Evolutionary conservation across 2,113 vertebrate species (phyloP), one percentile per base, ranked within the genome.

Genomic region (Isurus oxyrinchus): DNA sequence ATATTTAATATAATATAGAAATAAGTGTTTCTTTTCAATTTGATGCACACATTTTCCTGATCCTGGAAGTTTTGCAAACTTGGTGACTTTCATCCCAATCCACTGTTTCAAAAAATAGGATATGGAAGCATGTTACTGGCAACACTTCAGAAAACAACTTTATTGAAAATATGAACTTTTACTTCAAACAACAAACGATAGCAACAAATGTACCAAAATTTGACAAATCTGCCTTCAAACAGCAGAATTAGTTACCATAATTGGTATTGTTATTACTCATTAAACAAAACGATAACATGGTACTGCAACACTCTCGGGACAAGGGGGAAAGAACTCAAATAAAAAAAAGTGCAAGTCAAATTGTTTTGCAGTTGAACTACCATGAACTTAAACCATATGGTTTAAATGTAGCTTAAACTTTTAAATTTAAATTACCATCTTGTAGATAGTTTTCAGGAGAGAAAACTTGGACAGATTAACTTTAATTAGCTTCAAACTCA

Each of bases 171-270:
- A 63, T 91, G 11, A 63, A 93, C 35, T n/a, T 61, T 93, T 14
- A 5, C 35, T n/a, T 61, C 57, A n/a, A 57, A 57, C 53, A 55
- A 27, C 23, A 88, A 88, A 88, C 49, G 25, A 31, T 72, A 72
- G 4, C 27, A 31, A 90, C 14, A n/a, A 21, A 93, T 7, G 16
- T n/a, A 61, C 31, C 63, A 7, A 94, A 93, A 93, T 93, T 19
- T 21, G 35, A 40, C 14, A 93, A 63, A 40, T 44, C 59, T 94
- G 90, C 35, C 40, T 4, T 84, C 81, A 94, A 63, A 2, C 59
- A 90, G 27, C 59, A 94, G n/a, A 63, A 91, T 31, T 84, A 84
- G 31, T 91, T 61, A 93, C 61, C 14, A 66, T 94, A 91, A 91
- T 94, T 63, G 35, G 90, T 94, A 66, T 88, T 49, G 16, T 63